phyloP scores from a whole-genome alignment of 1,140 invertebrate genomes.

The Rhizoglyphus robini region DNA sequence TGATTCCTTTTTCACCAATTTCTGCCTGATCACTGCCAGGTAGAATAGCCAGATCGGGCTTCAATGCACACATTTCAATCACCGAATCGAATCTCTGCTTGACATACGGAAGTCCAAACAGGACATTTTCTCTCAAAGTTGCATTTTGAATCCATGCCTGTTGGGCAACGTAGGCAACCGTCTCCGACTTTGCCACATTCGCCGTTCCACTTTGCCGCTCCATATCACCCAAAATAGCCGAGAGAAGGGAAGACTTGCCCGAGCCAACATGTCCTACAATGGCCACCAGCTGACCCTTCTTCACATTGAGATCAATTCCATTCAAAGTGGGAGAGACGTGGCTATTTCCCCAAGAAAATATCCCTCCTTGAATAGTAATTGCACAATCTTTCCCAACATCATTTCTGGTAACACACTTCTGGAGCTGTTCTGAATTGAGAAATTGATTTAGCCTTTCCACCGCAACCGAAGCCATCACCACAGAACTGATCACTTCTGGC shows the following conservation, averaged over 20 bases:
- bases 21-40: slow-evolving; percentile 38
- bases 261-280: slow-evolving; percentile 39
- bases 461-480: slow-evolving; percentile 18
- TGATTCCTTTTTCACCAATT: slow-evolving; percentile 41
- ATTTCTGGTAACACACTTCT: slow-evolving; percentile 1
- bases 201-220: slow-evolving; percentile 32
- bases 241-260: slow-evolving; percentile 40
- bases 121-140: slow-evolving; percentile 70
- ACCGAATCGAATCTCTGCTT: slow-evolving; percentile 44
- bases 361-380: neutral
- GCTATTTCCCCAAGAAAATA: neutral
- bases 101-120: slow-evolving; percentile 57
- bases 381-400: too few species aligned
- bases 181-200: slow-evolving; percentile 32
- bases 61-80: slow-evolving; percentile 28
- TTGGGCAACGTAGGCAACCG: slow-evolving; percentile 64
- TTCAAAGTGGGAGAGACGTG: slow-evolving; percentile 26
- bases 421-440: slow-evolving; percentile 26
- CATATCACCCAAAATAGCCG: slow-evolving; percentile 45
- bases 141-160: slow-evolving; percentile 90
- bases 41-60: slow-evolving; percentile 29
- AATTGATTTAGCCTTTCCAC: slow-evolving; percentile 26
- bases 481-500: slow-evolving; percentile 5
- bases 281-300: slow-evolving; percentile 33
- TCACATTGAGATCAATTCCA: slow-evolving; percentile 27